Conservation (phyloP, 1,140 invertebrate species). For the Oryzaephilus surinamensis region DNA sequence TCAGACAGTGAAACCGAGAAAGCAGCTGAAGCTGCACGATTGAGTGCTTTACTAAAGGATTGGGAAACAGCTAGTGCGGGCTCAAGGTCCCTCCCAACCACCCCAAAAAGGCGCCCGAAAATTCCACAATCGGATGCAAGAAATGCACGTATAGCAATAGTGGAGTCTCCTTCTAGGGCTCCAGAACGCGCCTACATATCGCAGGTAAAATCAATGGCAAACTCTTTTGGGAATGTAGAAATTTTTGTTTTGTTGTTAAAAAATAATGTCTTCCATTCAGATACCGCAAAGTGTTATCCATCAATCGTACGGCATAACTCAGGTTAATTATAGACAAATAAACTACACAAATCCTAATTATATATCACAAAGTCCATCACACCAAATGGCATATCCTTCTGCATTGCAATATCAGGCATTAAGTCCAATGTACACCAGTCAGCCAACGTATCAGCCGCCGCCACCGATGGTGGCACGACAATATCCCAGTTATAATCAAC, state of each 20-base stretch:
- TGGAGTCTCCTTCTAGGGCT: slow-evolving; percentile 6
- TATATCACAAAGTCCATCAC: slow-evolving; percentile 13
- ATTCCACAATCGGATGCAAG: not conserved
- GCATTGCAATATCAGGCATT: slow-evolving; percentile 25
- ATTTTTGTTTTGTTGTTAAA: not conserved
- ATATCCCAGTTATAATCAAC: slow-evolving; percentile 16
- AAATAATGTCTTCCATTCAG: slow-evolving; percentile 9
- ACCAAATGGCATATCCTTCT: slow-evolving; percentile 18
- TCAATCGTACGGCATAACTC: slow-evolving; percentile 27
- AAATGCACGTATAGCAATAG: not conserved
- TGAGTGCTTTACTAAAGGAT: slow-evolving; percentile 46
- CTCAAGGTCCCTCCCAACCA: slow-evolving; percentile 24
- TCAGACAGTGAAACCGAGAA: slow-evolving; percentile 53
- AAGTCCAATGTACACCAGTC: slow-evolving; percentile 22
- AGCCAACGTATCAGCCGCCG: slow-evolving; percentile 11
- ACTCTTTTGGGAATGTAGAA: not conserved
- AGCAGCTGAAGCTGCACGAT: slow-evolving; percentile 44
- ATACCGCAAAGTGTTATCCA: slow-evolving; percentile 26
- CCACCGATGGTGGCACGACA: slow-evolving; percentile 8
- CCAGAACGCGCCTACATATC: slow-evolving; percentile 14
- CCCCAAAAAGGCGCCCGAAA: slow-evolving; percentile 16
- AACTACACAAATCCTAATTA: slow-evolving; percentile 17
- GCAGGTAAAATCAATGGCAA: slow-evolving; percentile 13
- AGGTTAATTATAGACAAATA: slow-evolving; percentile 19
- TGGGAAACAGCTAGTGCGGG: slow-evolving; percentile 48